Percentiles rank a stretch among this genome's conserved stretches.
Conservation (phyloP, 1,140 invertebrate genomes). For the Gonioctena quinquepunctata region DNA sequence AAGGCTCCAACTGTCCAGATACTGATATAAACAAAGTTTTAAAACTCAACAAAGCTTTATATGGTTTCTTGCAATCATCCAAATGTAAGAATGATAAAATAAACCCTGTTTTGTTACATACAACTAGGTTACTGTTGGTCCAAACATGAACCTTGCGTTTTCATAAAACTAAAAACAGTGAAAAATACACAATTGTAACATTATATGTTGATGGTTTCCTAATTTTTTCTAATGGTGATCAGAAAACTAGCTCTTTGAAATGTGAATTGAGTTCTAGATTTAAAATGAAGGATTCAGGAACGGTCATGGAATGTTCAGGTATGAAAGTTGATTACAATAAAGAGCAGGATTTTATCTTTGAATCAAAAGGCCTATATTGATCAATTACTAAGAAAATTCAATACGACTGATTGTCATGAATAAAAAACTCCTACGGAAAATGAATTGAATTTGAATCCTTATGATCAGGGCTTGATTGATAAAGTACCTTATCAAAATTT, state of each 20-base stretch:
- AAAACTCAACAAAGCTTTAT: conserved; percentile 44
- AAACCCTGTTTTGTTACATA: conserved; percentile 33
- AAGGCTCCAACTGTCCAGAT: conserved; percentile 12
- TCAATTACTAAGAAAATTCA: not conserved
- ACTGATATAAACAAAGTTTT: not conserved
- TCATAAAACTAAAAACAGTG: conserved; percentile 36
- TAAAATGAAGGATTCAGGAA: not conserved
- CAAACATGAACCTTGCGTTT: conserved; percentile 49
- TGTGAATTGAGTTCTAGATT: not conserved
- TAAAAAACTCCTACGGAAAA: not conserved
- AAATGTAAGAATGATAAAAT: conserved; percentile 43
- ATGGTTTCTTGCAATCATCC: conserved; percentile 49
- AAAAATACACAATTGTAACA: too few relatives aligned
- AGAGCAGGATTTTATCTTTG: not conserved
- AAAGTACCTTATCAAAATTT: not conserved
- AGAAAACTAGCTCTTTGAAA: not conserved
- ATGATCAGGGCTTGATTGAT: too few relatives aligned
- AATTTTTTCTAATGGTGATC: not conserved
- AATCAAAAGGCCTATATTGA: not conserved
- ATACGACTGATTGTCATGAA: not conserved
- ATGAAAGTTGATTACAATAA: not conserved
- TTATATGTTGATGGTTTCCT: not conserved
- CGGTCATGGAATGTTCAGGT: not conserved
- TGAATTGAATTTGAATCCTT: not conserved
- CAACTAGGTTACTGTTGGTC: conserved; percentile 42